phyloP scores from a whole-genome alignment of 2,113 vertebrate genomes.

The Mirza zaza region DNA sequence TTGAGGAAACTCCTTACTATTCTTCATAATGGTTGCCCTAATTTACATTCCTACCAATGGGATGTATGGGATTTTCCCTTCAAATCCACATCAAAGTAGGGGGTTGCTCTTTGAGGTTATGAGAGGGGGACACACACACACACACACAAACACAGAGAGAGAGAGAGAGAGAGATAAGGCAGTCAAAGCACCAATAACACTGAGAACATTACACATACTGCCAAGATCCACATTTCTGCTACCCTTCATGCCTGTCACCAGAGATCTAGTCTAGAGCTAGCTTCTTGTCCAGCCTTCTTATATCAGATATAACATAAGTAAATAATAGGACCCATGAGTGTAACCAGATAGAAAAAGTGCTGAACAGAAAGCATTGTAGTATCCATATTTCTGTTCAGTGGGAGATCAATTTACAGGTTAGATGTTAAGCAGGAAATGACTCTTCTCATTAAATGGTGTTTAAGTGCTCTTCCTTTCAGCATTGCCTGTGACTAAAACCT shows the following conservation, averaged over 20 bases:
- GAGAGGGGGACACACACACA: too few species aligned
- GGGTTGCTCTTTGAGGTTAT: background rate
- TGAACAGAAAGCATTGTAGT: slow-evolving; percentile 17
- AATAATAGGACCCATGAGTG: slow-evolving; percentile 32
- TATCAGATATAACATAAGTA: slow-evolving; percentile 39
- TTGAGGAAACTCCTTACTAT: too few species aligned
- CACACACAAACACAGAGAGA: background rate
- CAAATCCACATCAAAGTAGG: background rate
- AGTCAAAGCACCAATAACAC: background rate
- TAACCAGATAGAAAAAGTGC: slow-evolving; percentile 8
- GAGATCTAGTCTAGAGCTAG: background rate
- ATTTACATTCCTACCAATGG: too few species aligned
- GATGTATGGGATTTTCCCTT: background rate
- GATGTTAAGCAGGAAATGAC: slow-evolving; percentile 59
- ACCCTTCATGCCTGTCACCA: background rate
- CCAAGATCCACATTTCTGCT: background rate
- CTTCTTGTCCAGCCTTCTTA: slow-evolving; percentile 9
- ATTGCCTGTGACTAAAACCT: slow-evolving; percentile 17
- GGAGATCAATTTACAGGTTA: slow-evolving; percentile 64
- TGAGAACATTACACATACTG: background rate
- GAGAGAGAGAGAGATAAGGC: background rate
- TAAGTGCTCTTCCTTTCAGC: slow-evolving; percentile 50
- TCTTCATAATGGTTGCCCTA: too few species aligned
- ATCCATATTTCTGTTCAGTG: slow-evolving; percentile 46
- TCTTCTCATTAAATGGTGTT: slow-evolving; percentile 47